Conservation (phyloP, 2,113 vertebrate genomes). For the Dromiciops gliroides region DNA sequence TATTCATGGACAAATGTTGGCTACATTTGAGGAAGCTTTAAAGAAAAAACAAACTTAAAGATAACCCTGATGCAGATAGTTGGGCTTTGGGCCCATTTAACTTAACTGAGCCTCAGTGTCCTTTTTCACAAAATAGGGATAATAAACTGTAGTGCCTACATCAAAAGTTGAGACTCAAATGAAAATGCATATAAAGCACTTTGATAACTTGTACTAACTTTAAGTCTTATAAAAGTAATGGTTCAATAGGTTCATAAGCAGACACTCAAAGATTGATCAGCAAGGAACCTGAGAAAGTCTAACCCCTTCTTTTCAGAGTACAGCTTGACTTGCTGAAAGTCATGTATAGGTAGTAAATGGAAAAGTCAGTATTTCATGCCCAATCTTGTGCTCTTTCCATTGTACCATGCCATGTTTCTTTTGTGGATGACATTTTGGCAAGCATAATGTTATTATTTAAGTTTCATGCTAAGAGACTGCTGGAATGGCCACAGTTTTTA, state of each 20-base stretch:
- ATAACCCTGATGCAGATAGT: background rate
- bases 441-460: background rate
- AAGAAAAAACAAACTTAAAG: background rate
- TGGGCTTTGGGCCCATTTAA: background rate
- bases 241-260: background rate
- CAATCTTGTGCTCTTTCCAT: background rate
- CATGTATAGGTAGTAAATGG: background rate
- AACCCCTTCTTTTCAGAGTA: background rate
- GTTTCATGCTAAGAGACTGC: background rate
- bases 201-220: too few relatives aligned
- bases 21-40: background rate
- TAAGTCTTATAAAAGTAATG: background rate
- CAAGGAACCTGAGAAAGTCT: background rate
- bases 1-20: background rate
- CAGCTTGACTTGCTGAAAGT: background rate
- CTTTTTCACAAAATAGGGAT: background rate
- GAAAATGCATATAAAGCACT: background rate
- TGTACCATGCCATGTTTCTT: background rate
- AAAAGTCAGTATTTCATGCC: background rate
- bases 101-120: background rate
- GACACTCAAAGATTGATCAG: background rate
- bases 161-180: background rate
- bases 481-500: background rate
- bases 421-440: background rate
- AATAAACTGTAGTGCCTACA: background rate